Base-by-base conservation (phyloP, 2,113 vertebrate genomes). In the Ceyx melanurus region DNA sequence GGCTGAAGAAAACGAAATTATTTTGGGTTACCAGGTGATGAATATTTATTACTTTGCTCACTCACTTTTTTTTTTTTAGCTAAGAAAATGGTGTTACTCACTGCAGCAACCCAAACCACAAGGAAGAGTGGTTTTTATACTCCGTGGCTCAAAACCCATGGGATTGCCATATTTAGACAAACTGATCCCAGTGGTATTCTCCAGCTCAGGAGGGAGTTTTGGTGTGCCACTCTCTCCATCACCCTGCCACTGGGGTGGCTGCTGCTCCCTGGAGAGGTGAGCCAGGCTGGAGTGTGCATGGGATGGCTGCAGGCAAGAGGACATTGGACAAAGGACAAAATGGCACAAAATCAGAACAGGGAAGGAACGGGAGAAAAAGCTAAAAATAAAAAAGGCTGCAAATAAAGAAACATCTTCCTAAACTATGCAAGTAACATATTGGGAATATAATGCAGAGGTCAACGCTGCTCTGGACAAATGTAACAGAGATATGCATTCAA, bases 121-220 rank as follows among this genome's bases (percentile, higher is more conserved):
- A 46, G 29, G 66, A 61, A 86, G 82, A 74, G n/a, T 21, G 67
- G 37, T 15, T 70, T 83, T 70, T 50, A 42, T 29, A 64, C 53
- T 74, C 82, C 29, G 84, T 58, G 70, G 60, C 82, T 95, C 46
- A 54, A 82, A 88, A 79, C 19, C 0, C 18, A 62, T 66, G 42
- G 25, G 62, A 91, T 58, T 92, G 29, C 84, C 81, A 75, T 89
- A 95, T 92, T 95, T 89, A 95, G 92, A 74, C 68, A 94, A 87
- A 93, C 86, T 3, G 3, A 85, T 42, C 48, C 40, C 71, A 43
- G 89, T 56, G 25, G 73, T 71, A 83, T 91, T 74, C 43, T 93
- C 48, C 48, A 74, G 42, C 79, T 77, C 79, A 25, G 46, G 40
- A 25, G 50, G 76, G 26, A 35, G 35, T 43, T 90, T 89, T 1